Base-by-base conservation (phyloP, 2,888 invertebrate genomes). In the Meganola albula region DNA sequence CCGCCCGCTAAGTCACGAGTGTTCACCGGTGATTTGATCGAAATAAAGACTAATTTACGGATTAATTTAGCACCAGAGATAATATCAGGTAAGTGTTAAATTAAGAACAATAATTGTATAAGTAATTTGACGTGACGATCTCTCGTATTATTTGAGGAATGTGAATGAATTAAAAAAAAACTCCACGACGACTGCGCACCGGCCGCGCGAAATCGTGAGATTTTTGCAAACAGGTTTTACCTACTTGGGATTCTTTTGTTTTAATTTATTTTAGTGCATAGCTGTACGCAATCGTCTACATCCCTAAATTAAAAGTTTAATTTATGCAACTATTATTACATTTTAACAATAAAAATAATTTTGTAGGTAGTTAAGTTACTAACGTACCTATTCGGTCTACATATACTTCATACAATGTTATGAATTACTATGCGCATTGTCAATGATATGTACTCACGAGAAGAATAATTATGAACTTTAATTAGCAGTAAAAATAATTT, bases 1-100 rank as follows among this genome's bases (percentile, higher is more conserved):
- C 75, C 78, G 78, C 74, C 75, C 78, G 77, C 70, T 63, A 50
- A 66, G 77, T 83, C 80, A 80, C 82, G 80, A 80, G 78, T 77
- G 74, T 57, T 63, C 63, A 57, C 57, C 41, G 37, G 54, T 44
- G 44, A 48, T 44, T 56, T 48, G 31, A 48, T 34, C 32, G 29
- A 38, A 48, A 34, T 41, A 40, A 48, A 43, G 47, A 44, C 56
- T 50, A 45, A 50, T 44, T 43, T 40, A 44, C 37, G 43, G 43
- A 41, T 41, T 48, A 35, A 38, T 42, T 44, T 40, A 32, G 50
- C 50, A 44, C 37, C 41, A 28, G 48, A 45, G 38, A 23, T 40
- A 48, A 40, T 35, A 25, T 38, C 44, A 48, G 53, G 53, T 53
- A 36, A 53, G 53, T 53, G 40, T 27, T 30, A 21, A 51, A 55